A percentile compares a stretch with the other conserved stretches of the same genome.
Conservation (phyloP, 2,113 vertebrate species). For the Passer montanus region DNA sequence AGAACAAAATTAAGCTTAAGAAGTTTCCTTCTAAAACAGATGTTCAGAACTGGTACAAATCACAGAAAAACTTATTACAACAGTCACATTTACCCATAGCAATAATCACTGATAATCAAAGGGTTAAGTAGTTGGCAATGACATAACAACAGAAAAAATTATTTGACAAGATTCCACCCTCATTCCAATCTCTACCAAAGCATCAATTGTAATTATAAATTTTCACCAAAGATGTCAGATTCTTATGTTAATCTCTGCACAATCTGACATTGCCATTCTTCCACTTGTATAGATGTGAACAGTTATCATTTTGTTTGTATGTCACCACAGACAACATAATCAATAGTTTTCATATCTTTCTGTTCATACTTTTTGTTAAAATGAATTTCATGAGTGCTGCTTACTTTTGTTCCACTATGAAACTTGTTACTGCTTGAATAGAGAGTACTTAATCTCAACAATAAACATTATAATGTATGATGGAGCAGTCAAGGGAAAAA, state of each 20-base stretch:
- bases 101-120: conserved; percentile 8
- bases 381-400: conserved; percentile 39
- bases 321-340: conserved; percentile 72
- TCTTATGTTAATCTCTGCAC: conserved; percentile 65
- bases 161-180: conserved; percentile 44
- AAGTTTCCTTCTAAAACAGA: neutral
- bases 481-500: conserved; percentile 30
- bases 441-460: conserved; percentile 62
- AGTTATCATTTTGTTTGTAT: conserved; percentile 73
- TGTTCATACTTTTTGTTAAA: conserved; percentile 62
- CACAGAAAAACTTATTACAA: neutral
- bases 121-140: conserved; percentile 42
- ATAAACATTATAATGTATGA: conserved; percentile 60
- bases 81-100: neutral
- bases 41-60: neutral
- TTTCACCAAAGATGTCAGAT: conserved; percentile 69
- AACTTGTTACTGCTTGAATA: conserved; percentile 67
- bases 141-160: conserved; percentile 31
- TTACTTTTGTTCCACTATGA: conserved; percentile 58
- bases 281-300: conserved; percentile 42
- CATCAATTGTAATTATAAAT: conserved; percentile 71
- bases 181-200: conserved; percentile 49
- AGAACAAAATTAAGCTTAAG: neutral
- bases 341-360: conserved; percentile 71
- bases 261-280: conserved; percentile 65